These are phyloP conservation scores for Daubentonia madagascariensis DNA, from an alignment of 2,113 vertebrate genomes.

Conservation along the genomic window DNA sequence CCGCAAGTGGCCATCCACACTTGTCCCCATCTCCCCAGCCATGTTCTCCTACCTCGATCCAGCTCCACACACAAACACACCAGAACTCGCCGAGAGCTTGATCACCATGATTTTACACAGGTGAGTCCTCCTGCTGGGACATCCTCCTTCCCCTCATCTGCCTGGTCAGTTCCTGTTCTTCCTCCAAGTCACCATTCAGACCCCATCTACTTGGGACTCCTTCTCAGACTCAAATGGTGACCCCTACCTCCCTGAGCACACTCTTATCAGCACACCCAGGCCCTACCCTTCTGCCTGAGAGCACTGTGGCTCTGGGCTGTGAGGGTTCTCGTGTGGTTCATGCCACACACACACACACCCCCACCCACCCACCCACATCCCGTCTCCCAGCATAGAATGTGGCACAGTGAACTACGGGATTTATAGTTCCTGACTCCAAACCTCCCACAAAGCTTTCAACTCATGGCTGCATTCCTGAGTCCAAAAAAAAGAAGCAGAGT, in stretches of 20 bases:
- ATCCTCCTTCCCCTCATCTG: not conserved
- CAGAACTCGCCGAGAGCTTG: not conserved
- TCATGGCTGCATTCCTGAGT: not conserved
- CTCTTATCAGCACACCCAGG: not conserved
- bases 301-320: not conserved
- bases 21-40: not conserved
- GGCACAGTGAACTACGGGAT: not conserved
- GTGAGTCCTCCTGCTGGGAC: not conserved
- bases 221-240: not conserved
- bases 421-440: not conserved
- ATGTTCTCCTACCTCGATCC: not conserved
- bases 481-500: not conserved
- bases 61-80: not conserved
- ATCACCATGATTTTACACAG: not conserved
- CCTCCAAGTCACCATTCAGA: not conserved
- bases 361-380: not conserved
- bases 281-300: not conserved
- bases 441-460: not conserved
- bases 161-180: not conserved
- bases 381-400: not conserved
- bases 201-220: not conserved
- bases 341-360: not conserved
- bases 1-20: not conserved
- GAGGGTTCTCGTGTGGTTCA: not conserved
- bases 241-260: not conserved